Base-by-base conservation (phyloP, 2,797 vertebrate species). In the Parotocinclus haroldoi region DNA sequence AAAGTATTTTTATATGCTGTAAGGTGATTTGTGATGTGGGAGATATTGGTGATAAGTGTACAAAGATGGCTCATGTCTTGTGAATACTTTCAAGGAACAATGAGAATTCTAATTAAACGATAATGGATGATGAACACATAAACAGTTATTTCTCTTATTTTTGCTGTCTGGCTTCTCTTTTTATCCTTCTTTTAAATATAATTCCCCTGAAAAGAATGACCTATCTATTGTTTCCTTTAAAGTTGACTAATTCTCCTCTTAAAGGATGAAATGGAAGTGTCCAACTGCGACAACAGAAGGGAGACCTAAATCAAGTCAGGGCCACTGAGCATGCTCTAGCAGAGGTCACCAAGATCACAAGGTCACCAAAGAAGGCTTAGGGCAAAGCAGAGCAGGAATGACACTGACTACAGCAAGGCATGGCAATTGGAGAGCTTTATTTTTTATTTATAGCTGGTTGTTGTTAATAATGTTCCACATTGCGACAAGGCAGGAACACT, bases 271-370 rank as follows among this genome's bases (percentile, higher is more conserved):
- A 95, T 94, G 91, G 91, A 94, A 94, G 91, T 93, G 91, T 92
- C 92, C 80, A 72, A 87, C 90, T 89, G 89, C 88, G 91, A 91
- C 88, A 93, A 93, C 95, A 92, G 90, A 91, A 92, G 93, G 90
- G 90, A 89, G 90, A 92, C 92, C 93, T 97, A 96, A 97, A 98
- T 98, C 95, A 96, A 90, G 92, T 92, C 82, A 81, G 88, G 93
- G 93, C 83, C 88, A 89, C 89, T 86, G 85, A 92, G 91, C 86
- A 87, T 80, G 82, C 89, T 82, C 85, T 91, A 85, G 85, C 84
- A 71, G 73, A 90, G 95, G 93, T 96, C 93, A 89, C 14, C 70
- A 75, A 88, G 94, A 93, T 94, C 89, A 89, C 76, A 69, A 85
- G 83, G 84, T 90, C 87, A 84, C 72, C 83, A 83, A 77, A 83